Conservation (phyloP, 2,888 invertebrate species). For the Philereme transversata region DNA sequence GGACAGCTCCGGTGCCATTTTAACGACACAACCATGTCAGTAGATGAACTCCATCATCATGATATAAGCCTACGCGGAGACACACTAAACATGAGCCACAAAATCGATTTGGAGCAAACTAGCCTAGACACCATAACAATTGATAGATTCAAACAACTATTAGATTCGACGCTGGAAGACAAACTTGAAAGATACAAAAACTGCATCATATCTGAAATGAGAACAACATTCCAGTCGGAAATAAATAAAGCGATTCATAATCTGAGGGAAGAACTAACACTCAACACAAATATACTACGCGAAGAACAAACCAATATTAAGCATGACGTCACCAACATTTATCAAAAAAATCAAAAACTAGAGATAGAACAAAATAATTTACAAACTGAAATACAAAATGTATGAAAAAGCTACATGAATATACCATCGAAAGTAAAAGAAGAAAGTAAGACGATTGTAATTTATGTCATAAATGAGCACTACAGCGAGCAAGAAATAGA, state of each 20-base stretch:
- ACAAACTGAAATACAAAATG: not conserved
- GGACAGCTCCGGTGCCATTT: not conserved
- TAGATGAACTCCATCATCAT: not conserved
- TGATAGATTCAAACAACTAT: not conserved
- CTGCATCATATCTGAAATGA: not conserved
- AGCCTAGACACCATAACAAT: not conserved
- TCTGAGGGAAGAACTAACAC: not conserved
- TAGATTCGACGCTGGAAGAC: not conserved
- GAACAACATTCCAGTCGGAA: not conserved
- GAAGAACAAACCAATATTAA: not conserved
- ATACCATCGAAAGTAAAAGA: too few species aligned
- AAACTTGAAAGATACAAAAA: conserved; percentile 1
- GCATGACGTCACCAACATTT: not conserved
- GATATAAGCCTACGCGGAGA: not conserved
- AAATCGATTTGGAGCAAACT: not conserved
- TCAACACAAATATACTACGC: not conserved
- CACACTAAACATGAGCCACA: not conserved
- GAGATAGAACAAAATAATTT: not conserved
- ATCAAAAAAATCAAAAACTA: not conserved
- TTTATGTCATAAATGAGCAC: not conserved
- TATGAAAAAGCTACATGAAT: not conserved
- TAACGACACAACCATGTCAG: not conserved
- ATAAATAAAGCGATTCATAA: not conserved
- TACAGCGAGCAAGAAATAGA: not conserved
- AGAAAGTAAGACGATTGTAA: too few species aligned